Evolutionary conservation across 2,888 invertebrate species (phyloP), one percentile per base, ranked within the genome.

Genomic region (Phorcus lineatus): DNA sequence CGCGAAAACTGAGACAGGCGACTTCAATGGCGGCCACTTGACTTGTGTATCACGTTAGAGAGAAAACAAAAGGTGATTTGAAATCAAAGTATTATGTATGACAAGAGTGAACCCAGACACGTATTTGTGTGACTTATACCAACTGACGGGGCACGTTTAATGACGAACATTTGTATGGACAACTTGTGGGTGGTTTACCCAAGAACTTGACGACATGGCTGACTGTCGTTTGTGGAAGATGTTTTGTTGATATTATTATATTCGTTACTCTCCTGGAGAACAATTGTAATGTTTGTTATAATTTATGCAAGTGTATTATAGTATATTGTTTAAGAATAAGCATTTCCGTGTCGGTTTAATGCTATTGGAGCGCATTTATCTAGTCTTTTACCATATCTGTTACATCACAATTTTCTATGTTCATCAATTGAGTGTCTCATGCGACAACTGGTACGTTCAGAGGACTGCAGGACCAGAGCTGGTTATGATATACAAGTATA

Each of bases 281-380:
- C 53, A 70, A 31, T 55, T 74, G 77, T 77, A 70, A 77, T 74
- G 67, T 57, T 62, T 77, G 77, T 76, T 80, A 77, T 77, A 70
- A 77, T 74, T 28, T 70, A 57, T 74, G 77, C 80, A 80, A 77
- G 77, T 77, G 77, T 80, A 67, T 76, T 31, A 54, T 77, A 80
- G 77, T 77, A 54, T 70, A 78, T 78, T 78, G 78, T 78, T 78
- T 74, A 54, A 24, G 53, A 57, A 57, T 36, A 70, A 40, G 70
- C 70, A 40, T 70, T 31, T 70, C 70, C 36, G 36, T 70, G 70
- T 19, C 70, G 28, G 70, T 36, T 17, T 70, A 70, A 47, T 36
- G 70, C 19, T 24, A 57, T n/a, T 24, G 11, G 70, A 70, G 11
- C 70, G 36, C 70, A 70, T 31, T 70, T 70, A 70, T 70, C 70